phyloP scores from a whole-genome alignment of 1,140 invertebrate genomes.

The Metopolophium dirhodum region DNA sequence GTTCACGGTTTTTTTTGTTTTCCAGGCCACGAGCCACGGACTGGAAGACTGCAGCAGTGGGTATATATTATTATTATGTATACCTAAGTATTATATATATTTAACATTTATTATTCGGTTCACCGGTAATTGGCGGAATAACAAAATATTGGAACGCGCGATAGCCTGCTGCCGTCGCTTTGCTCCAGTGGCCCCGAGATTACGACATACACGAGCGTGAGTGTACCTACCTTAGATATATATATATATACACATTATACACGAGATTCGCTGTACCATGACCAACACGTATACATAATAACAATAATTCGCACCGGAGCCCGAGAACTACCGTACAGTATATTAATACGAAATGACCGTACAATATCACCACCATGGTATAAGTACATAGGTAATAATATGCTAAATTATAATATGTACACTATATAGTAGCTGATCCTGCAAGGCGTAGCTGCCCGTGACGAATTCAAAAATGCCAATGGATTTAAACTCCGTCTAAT shows the following conservation, averaged over 20 bases:
- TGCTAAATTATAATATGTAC: background rate
- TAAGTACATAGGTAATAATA: background rate
- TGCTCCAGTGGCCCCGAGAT: constrained; percentile 40
- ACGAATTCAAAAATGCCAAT: too few relatives aligned
- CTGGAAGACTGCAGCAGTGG: background rate
- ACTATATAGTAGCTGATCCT: too few relatives aligned
- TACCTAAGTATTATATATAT: background rate
- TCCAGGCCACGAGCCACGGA: constrained; percentile 24
- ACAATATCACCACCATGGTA: background rate
- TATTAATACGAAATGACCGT: background rate
- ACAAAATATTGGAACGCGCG: constrained; percentile 51
- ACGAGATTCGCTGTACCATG: constrained; percentile 44
- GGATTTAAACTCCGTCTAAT: too few relatives aligned
- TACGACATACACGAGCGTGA: constrained; percentile 7
- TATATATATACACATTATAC: background rate
- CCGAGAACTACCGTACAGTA: constrained; percentile 29
- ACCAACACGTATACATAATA: constrained; percentile 18
- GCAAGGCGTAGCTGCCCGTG: too few relatives aligned
- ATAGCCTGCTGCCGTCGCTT: constrained; percentile 1
- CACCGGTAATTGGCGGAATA: constrained; percentile 51
- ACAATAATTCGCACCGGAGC: constrained; percentile 39
- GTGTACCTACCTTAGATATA: background rate
- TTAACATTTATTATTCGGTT: constrained; percentile 24
- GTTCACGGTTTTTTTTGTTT: constrained; percentile 22
- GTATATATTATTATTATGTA: background rate